These are phyloP conservation scores for Euwallacea fornicatus DNA, from an alignment of 1,140 invertebrate species.

Conservation along the genomic window DNA sequence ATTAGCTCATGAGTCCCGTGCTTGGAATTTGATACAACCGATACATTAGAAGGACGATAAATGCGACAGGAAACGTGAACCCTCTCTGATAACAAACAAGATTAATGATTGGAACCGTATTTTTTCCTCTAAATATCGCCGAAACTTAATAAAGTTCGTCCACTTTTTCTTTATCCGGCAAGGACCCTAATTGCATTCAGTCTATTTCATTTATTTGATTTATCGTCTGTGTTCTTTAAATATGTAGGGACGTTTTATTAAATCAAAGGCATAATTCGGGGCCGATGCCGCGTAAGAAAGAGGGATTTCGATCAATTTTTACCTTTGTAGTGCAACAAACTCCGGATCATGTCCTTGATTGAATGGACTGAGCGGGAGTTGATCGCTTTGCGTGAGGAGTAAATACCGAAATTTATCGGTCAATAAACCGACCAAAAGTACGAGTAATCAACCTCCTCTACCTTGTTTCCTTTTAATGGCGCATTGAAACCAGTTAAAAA, in stretches of 20 bases:
- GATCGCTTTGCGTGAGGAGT: background rate
- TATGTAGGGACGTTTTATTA: background rate
- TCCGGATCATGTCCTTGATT: background rate
- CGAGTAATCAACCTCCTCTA: background rate
- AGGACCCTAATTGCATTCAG: conserved; percentile 32
- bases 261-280: no score
- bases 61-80: conserved; percentile 24
- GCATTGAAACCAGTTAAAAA: background rate
- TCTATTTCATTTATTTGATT: conserved; percentile 28
- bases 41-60: conserved; percentile 30
- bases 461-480: background rate
- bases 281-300: no score
- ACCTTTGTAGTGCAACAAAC: no score
- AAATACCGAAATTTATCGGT: background rate
- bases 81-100: conserved; percentile 38
- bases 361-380: background rate
- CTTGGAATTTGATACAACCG: conserved; percentile 6
- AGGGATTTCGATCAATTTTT: no score
- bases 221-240: background rate
- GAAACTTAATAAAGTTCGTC: conserved; percentile 35
- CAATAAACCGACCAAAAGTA: background rate
- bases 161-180: conserved; percentile 11
- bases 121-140: conserved; percentile 35
- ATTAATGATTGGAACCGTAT: conserved; percentile 39
- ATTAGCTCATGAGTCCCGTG: background rate